These are phyloP conservation scores for Psettodes erumei DNA, from an alignment of 2,113 vertebrate genomes.

Conservation along the genomic window DNA sequence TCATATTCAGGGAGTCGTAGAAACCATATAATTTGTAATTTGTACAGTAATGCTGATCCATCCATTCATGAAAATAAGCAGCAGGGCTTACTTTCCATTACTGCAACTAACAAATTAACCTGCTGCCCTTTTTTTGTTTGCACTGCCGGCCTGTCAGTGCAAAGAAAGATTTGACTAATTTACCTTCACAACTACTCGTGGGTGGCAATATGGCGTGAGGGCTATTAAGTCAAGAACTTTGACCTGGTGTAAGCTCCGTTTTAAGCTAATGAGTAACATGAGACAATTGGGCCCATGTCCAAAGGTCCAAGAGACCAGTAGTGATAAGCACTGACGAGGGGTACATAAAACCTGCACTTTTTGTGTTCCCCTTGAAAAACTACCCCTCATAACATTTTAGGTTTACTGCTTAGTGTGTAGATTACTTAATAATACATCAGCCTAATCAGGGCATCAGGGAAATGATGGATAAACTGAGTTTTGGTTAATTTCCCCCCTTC, in stretches of 20 bases:
- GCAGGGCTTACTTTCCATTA: not conserved
- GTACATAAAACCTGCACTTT: constrained; percentile 23
- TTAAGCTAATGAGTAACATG: constrained; percentile 74
- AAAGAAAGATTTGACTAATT: constrained; percentile 32
- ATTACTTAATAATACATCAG: not conserved
- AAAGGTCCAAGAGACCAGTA: constrained; percentile 49
- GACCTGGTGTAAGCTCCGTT: constrained; percentile 37
- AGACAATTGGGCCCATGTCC: constrained; percentile 44
- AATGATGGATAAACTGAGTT: not conserved
- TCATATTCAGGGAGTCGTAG: not conserved
- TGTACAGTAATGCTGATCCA: not conserved
- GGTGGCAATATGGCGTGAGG: not conserved
- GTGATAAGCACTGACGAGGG: constrained; percentile 31
- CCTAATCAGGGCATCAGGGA: not conserved
- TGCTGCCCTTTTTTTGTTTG: not conserved
- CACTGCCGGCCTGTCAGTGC: not conserved
- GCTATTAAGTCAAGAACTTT: constrained; percentile 52
- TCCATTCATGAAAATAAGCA: not conserved
- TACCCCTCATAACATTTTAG: not conserved
- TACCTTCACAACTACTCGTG: not conserved
- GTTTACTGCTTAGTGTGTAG: too few relatives aligned
- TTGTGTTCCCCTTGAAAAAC: not conserved
- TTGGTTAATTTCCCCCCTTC: not conserved
- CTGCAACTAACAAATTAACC: not conserved
- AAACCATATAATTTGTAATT: not conserved